Percentiles rank a stretch among this genome's conserved stretches.
phyloP scores from a whole-genome alignment of 2,113 vertebrate species.

The Mesoclemmys tuberculata region DNA sequence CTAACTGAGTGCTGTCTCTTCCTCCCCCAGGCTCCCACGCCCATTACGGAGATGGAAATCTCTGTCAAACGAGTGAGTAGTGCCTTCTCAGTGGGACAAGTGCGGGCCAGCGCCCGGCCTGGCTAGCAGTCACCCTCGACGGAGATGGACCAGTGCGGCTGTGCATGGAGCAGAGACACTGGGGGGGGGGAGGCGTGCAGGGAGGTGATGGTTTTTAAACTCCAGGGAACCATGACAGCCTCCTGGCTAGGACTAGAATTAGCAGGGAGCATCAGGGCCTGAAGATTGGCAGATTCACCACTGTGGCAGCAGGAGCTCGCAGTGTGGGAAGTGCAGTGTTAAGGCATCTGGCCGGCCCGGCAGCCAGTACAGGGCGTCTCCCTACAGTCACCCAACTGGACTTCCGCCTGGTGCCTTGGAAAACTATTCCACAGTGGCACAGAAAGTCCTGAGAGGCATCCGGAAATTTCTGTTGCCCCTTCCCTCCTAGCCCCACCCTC shows the following conservation, averaged over 20 bases:
- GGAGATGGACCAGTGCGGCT: not conserved
- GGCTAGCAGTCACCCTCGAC: accelerated
- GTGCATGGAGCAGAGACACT: not conserved
- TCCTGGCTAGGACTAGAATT: not conserved
- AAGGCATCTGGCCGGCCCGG: not conserved
- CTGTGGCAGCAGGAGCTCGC: not conserved
- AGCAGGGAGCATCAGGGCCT: not conserved
- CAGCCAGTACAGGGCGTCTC: not conserved
- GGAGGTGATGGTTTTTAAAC: not conserved
- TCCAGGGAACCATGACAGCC: not conserved
- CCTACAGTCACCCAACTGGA: not conserved
- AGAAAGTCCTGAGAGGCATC: no score
- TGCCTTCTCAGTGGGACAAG: not conserved
- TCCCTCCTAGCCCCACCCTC: not conserved
- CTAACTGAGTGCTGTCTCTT: not conserved
- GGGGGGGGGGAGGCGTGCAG: not conserved
- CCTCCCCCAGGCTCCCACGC: conserved; percentile 82
- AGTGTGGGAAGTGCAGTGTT: not conserved
- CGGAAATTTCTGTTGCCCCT: no score
- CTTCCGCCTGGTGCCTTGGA: not conserved
- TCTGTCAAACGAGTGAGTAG: conserved; percentile 92
- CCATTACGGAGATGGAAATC: conserved; percentile 93
- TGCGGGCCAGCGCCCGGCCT: not conserved
- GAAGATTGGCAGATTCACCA: not conserved
- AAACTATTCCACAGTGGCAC: not conserved